A percentile compares a stretch with the other conserved stretches of the same genome.
Conservation (phyloP, 2,113 vertebrate species). For the Indri indri region DNA sequence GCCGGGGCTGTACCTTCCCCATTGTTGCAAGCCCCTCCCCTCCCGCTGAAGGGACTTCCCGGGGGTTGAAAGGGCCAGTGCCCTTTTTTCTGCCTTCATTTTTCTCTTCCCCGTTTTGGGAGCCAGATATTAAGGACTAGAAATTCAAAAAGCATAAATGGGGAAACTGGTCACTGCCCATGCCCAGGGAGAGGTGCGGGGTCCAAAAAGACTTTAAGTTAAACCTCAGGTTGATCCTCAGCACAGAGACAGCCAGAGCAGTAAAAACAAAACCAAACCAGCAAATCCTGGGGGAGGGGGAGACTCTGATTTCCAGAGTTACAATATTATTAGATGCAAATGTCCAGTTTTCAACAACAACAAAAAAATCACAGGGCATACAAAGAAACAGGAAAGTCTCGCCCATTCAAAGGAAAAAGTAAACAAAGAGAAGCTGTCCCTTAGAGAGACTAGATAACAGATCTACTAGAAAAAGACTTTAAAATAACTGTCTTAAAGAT, state of each 20-base stretch:
- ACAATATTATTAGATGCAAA: not conserved
- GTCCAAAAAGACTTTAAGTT: not conserved
- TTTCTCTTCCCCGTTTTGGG: not conserved
- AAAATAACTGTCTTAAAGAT: not conserved
- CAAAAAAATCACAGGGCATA: not conserved
- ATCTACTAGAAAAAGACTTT: not conserved
- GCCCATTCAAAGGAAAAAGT: not conserved
- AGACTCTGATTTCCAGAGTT: not conserved
- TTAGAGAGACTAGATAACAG: not conserved
- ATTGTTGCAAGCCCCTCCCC: not conserved
- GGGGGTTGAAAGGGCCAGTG: not conserved
- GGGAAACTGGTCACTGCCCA: not conserved
- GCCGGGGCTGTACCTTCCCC: not conserved
- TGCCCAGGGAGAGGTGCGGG: not conserved
- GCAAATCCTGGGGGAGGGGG: not conserved
- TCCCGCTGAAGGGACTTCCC: not conserved
- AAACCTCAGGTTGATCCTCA: not conserved
- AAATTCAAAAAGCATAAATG: not conserved
- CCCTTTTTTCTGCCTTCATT: not conserved
- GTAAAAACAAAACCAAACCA: not conserved
- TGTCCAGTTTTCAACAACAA: not conserved
- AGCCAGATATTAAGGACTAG: not conserved
- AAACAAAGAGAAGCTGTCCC: not conserved
- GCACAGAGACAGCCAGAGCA: not conserved
- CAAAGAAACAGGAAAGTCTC: not conserved